Conservation (phyloP, 2,113 vertebrate genomes). For the Alaudala cheleensis region DNA sequence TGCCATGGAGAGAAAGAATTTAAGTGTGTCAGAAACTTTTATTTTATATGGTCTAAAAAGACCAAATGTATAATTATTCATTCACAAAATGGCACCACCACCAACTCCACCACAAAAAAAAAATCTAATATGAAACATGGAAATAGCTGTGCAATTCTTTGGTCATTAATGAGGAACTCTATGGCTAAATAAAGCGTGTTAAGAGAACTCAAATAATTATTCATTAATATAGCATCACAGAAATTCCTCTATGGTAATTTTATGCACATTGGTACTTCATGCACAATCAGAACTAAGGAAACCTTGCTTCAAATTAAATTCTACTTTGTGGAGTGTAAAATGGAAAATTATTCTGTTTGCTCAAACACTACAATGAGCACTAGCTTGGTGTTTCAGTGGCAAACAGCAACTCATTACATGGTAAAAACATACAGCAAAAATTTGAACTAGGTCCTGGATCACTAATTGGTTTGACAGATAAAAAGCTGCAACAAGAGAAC, state of each 20-base stretch:
- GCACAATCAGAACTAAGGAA: background rate
- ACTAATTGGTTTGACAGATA: background rate
- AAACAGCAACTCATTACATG: background rate
- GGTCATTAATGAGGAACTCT: background rate
- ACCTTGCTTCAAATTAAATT: slow-evolving; percentile 6
- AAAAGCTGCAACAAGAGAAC: background rate
- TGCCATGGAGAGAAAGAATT: background rate
- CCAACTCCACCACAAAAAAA: background rate
- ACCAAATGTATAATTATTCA: background rate
- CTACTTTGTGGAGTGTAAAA: background rate
- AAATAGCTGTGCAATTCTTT: background rate
- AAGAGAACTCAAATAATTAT: background rate
- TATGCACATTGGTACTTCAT: background rate
- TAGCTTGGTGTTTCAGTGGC: background rate
- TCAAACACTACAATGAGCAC: background rate
- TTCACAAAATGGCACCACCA: background rate
- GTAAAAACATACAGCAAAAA: background rate
- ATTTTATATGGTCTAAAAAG: background rate
- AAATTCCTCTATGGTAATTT: background rate
- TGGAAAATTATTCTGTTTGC: background rate
- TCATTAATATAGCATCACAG: background rate
- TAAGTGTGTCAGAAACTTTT: background rate
- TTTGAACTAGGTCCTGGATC: background rate
- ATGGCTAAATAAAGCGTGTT: background rate
- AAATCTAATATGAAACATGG: background rate